Conservation (phyloP, 2,797 vertebrate species). For the Pipistrellus pipistrellus region DNA sequence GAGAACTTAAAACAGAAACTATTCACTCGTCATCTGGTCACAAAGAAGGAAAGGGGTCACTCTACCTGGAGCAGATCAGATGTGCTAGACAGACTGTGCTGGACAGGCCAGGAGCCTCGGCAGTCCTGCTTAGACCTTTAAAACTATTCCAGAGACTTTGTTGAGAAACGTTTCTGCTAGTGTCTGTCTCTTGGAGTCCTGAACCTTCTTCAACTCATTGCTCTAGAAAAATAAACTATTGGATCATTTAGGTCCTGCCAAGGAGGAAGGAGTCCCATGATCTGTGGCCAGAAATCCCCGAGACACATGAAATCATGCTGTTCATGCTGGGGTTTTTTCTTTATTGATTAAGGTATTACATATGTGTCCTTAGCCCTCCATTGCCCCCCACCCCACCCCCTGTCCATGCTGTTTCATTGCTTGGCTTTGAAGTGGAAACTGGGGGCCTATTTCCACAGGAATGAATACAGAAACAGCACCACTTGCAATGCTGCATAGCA, state of each 20-base stretch:
- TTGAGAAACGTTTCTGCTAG: neutral
- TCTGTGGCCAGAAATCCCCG: neutral
- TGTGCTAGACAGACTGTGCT: neutral
- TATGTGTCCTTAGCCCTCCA: no score
- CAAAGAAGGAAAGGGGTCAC: neutral
- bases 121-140: neutral
- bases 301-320: neutral
- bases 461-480: rapidly evolving
- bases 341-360: no score
- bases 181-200: neutral
- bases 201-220: neutral
- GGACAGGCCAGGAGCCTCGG: neutral
- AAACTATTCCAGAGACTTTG: neutral
- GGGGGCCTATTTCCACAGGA: rapidly evolving
- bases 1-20: rapidly evolving
- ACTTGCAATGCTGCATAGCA: rapidly evolving
- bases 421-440: neutral
- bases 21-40: rapidly evolving
- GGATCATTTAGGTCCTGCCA: neutral
- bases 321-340: neutral
- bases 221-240: constrained; percentile 57
- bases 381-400: neutral
- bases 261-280: neutral
- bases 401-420: neutral
- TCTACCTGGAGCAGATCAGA: rapidly evolving